Evolutionary conservation across 2,113 vertebrate genomes (phyloP).

Genomic region (Silurus asotus): DNA sequence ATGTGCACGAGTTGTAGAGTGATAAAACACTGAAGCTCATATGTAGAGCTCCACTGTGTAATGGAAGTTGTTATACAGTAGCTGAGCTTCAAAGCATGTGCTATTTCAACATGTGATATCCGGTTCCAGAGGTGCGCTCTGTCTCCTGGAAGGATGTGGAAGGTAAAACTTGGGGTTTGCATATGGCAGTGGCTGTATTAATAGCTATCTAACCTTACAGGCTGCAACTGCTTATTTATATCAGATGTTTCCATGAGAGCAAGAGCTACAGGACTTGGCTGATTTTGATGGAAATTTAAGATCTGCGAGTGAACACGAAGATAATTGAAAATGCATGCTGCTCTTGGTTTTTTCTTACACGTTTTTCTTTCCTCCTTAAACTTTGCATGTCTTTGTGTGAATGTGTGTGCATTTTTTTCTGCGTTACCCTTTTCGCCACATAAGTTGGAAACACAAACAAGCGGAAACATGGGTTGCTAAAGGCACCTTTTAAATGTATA

Average conservation of each 20-base stretch:
- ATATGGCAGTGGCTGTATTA: conserved; percentile 64
- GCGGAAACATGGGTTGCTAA: conserved; percentile 45
- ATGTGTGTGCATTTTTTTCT: conserved; percentile 46
- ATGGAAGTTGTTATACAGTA: conserved; percentile 71
- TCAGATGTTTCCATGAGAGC: conserved; percentile 71
- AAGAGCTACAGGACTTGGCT: conserved; percentile 60
- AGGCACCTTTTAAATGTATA: conserved; percentile 64
- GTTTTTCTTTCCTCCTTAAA: background rate
- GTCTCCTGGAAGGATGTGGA: conserved; percentile 55
- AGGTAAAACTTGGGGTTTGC: conserved; percentile 56
- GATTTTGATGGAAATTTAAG: conserved; percentile 58
- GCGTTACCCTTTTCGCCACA: conserved; percentile 45
- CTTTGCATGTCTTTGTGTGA: conserved; percentile 45
- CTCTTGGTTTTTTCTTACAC: conserved; percentile 51
- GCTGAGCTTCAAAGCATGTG: conserved; percentile 67
- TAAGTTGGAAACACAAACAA: conserved; percentile 66
- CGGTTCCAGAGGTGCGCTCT: conserved; percentile 61
- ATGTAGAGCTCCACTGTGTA: conserved; percentile 64
- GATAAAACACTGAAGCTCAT: conserved; percentile 64
- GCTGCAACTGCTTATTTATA: conserved; percentile 71
- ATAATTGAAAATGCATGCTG: conserved; percentile 65
- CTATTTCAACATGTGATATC: conserved; percentile 72
- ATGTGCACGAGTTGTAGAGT: conserved; percentile 52
- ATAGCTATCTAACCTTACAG: conserved; percentile 72
- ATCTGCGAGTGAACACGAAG: conserved; percentile 54